Evolutionary conservation across 1,140 invertebrate species (phyloP), one percentile per base, ranked within the genome.

Genomic region (Drosophila funebris): DNA sequence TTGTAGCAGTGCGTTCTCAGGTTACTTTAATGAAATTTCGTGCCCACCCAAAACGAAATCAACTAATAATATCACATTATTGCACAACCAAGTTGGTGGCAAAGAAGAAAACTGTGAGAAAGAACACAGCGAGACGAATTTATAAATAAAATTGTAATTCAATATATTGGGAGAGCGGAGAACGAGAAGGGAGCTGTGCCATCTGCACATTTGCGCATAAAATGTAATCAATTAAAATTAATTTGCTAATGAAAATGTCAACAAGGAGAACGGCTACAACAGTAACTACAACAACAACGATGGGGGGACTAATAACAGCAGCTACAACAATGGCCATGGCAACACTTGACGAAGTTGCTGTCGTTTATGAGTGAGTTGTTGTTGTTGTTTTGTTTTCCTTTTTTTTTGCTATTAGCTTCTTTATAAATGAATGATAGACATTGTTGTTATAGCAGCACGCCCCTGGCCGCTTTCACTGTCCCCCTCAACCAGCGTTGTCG

Each of bases 211-310:
- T 80, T 72, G 63, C 62, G 77, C 78, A 81, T 80, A 81, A 79
- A 81, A 81, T 81, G 78, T 81, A 81, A 81, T 81, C 78, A 81
- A 81, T 81, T 81, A 81, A 81, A 81, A 81, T 81, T 81, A 81
- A 81, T 81, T 81, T 81, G 78, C 78, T 81, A 81, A 81, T 81
- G 78, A 81, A 81, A 81, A 81, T 73, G 78, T 81, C 78, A 81
- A 81, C 78, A 76, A 81, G 73, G 36, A 71, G 57, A 57, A 41
- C 9, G 31, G 2, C 50, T 50, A 20, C 71, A 70, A 29, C 46
- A 72, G 8, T 41, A 57, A 46, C 29, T 54, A 62, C 24, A 62
- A 16, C 11, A 22, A 22, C 13, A 33, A 53, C 50, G 48, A 73
- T 6, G 0, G 4, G 9, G 7, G 14, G 13, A 31, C 39, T 41